Evolutionary conservation across 2,113 vertebrate genomes (phyloP).

Genomic region (Laticauda colubrina): DNA sequence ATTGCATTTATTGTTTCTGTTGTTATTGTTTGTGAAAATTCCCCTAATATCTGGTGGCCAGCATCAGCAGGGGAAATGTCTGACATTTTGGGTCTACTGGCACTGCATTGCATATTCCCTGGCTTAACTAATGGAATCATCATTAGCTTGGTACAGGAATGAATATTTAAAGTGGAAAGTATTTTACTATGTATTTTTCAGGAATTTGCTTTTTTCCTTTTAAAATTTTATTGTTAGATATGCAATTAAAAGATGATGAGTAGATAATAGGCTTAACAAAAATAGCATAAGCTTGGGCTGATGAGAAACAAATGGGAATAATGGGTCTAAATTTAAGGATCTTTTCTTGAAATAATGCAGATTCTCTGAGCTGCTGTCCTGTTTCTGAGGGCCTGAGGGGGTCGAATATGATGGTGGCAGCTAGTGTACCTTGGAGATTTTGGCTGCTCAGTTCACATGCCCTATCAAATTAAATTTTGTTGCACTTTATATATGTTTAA

Average conservation of each 20-base stretch:
- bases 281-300: neutral
- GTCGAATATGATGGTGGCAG: neutral
- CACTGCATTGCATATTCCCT: neutral
- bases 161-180: neutral
- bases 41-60: neutral
- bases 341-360: neutral
- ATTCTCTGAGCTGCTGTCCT: neutral
- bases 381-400: neutral
- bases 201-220: neutral
- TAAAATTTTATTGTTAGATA: neutral
- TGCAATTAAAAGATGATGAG: neutral
- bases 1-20: neutral
- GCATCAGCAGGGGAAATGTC: neutral
- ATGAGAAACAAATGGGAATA: neutral
- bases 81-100: neutral
- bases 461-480: neutral
- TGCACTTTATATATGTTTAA: neutral
- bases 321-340: neutral
- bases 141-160: neutral
- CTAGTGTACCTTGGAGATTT: neutral
- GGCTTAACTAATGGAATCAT: neutral
- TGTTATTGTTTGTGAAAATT: neutral
- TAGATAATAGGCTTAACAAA: neutral
- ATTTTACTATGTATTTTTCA: neutral
- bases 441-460: neutral